Evolutionary conservation across 2,797 vertebrate genomes (phyloP).

Genomic region (Oryzias sinensis): DNA sequence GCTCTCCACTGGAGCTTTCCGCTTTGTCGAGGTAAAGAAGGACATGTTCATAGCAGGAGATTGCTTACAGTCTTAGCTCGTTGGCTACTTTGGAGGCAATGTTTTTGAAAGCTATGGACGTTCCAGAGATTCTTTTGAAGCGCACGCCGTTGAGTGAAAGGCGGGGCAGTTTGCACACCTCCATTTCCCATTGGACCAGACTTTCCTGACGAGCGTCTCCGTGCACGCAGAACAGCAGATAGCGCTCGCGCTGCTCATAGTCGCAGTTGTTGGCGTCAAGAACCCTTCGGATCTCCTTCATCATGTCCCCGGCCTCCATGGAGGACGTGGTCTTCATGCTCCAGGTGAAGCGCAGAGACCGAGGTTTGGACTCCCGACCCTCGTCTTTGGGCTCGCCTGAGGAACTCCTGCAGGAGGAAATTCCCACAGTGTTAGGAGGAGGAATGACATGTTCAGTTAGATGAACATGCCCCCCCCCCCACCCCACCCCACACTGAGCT

Average conservation of each 20-base stretch:
- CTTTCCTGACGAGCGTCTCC: conserved; percentile 88
- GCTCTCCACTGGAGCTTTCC: no score
- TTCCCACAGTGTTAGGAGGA: neutral
- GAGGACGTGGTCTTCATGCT: conserved; percentile 96
- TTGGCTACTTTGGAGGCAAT: conserved; percentile 93
- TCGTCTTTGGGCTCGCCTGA: conserved; percentile 87
- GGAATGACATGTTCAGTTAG: no score
- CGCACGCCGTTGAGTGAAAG: conserved; percentile 91
- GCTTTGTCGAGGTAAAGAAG: neutral
- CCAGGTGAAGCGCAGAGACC: conserved; percentile 87
- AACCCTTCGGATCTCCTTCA: conserved; percentile 91
- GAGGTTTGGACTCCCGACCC: conserved; percentile 87
- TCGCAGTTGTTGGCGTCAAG: conserved; percentile 92
- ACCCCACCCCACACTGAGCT: no score
- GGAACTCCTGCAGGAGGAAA: conserved; percentile 73
- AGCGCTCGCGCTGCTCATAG: conserved; percentile 91
- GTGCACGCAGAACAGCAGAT: conserved; percentile 90
- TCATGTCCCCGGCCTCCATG: conserved; percentile 92
- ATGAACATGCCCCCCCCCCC: no score
- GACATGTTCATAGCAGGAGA: neutral
- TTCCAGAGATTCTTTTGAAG: conserved; percentile 92
- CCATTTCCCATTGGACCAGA: conserved; percentile 94
- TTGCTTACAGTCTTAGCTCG: conserved; percentile 88
- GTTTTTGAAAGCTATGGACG: conserved; percentile 94
- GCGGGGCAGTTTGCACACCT: conserved; percentile 91